These are phyloP conservation scores for Maniola jurtina DNA, from an alignment of 1,140 invertebrate species.

Conservation along the genomic window DNA sequence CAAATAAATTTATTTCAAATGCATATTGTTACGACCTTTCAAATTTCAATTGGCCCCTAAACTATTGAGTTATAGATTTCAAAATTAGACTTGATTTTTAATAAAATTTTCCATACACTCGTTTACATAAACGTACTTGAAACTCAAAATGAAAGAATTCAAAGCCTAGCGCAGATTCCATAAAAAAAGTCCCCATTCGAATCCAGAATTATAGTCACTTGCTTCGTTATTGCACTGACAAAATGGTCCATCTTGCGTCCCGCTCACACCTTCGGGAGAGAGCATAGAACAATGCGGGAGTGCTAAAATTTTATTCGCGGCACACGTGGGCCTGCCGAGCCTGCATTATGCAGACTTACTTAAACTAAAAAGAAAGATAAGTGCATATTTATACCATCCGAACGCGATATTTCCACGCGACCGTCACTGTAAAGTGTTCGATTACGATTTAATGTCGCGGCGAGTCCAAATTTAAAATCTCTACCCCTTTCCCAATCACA, in stretches of 20 bases:
- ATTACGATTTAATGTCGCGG: slow-evolving; percentile 77
- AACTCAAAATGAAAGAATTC: slow-evolving; percentile 40
- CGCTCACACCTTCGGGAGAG: slow-evolving; percentile 42
- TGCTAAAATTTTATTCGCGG: slow-evolving; percentile 75
- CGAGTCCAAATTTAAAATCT: slow-evolving; percentile 57
- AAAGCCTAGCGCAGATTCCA: slow-evolving; percentile 44
- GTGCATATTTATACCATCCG: slow-evolving; percentile 73
- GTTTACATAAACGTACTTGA: slow-evolving; percentile 14
- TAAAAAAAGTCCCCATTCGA: slow-evolving; percentile 56
- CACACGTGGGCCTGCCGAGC: slow-evolving; percentile 62
- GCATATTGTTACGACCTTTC: no score
- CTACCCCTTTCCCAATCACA: slow-evolving; percentile 24
- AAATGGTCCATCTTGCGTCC: slow-evolving; percentile 52
- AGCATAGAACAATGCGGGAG: slow-evolving; percentile 61
- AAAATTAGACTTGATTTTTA: neutral
- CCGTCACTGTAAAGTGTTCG: slow-evolving; percentile 74
- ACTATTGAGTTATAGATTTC: no score
- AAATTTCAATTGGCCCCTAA: no score
- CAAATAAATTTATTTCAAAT: no score
- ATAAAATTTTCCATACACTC: neutral
- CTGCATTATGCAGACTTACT: slow-evolving; percentile 72
- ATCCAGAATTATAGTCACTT: slow-evolving; percentile 56
- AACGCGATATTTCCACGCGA: slow-evolving; percentile 68
- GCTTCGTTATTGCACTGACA: slow-evolving; percentile 57
- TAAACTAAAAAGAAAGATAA: slow-evolving; percentile 77